Base-by-base conservation (phyloP, 2,797 vertebrate species). In the Mormyrus hasselquistii region DNA sequence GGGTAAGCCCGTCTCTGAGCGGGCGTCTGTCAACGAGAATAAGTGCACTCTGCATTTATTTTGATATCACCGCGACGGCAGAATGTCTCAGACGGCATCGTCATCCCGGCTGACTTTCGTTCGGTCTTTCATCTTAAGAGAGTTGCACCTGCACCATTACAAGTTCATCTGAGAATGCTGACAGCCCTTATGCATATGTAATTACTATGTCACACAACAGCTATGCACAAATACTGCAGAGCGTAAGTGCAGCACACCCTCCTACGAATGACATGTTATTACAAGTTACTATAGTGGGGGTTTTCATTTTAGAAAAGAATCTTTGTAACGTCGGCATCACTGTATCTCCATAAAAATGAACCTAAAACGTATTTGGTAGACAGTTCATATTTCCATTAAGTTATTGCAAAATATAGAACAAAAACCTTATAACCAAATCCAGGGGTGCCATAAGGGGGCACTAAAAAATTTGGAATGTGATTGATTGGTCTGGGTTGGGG, bases 21-120 rank as follows among this genome's bases (percentile, higher is more conserved):
- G 22, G 90, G 91, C 62, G 82, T 94, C 94, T 93, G 93, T 95
- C 94, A 93, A 91, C 93, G 49, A 90, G 90, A 88, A 88, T 50
- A 90, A 90, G 89, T 47, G 57, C 90, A 90, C 90, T 55, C 91
- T 89, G 89, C 92, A 89, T 73, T 90, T 89, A 88, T 89, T 19
- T 90, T 3, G 90, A 53, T 87, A 38, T 59, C 52, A 59, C 29
- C 6, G 10, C 52, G 29, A 86, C 29, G 29, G 49, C 85, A 41
- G 25, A 87, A 53, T 29, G 14, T 53, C 57, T 87, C 55, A 22
- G 49, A 65, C 55, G 19, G 86, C 57, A 1, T 47, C 16, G 86
- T 87, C 86, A 65, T 38, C 25, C 2, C 6, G 49, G 12, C 25
- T 87, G 53, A 57, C 52, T 57, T 59, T 87, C 25, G 10, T 87